Evolutionary conservation across 92 coral and sea anemone species (phyloP).

Genomic region (Plumapathes pennacea): DNA sequence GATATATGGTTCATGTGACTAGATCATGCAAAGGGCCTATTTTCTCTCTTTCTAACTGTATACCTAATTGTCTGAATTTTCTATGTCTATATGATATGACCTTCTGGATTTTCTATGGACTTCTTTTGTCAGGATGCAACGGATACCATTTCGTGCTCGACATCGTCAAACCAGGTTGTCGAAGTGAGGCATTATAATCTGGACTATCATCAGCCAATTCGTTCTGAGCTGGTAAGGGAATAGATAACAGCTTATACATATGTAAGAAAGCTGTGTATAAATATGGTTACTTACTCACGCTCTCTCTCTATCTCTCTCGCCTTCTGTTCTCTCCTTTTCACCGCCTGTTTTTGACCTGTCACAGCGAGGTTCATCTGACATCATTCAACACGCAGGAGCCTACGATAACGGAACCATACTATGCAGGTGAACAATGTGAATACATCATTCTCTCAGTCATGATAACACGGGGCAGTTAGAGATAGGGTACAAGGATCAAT

Average conservation of each 20-base stretch:
- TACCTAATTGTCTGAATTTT: too few species aligned
- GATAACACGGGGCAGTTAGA: too few species aligned
- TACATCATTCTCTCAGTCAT: too few species aligned
- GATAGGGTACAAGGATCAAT: too few species aligned
- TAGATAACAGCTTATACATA: neutral
- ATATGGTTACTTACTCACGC: neutral
- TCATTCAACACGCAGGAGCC: conserved; percentile 21
- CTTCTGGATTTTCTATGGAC: too few species aligned
- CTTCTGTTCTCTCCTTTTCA: neutral
- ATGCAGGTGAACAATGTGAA: conserved; percentile 60
- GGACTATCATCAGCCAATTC: conserved; percentile 62
- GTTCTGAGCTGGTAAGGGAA: conserved; percentile 47
- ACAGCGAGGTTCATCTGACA: conserved; percentile 44
- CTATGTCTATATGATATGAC: too few species aligned
- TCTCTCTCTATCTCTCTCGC: neutral
- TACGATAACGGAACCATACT: conserved; percentile 60
- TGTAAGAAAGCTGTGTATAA: neutral
- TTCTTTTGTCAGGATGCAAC: conserved; percentile 44
- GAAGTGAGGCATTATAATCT: conserved; percentile 62
- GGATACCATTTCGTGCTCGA: conserved; percentile 61
- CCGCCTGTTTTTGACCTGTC: neutral
- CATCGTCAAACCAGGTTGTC: conserved; percentile 44
- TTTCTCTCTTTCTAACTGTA: too few species aligned
- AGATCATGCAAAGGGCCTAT: too few species aligned
- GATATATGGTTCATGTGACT: too few species aligned